phyloP scores from a whole-genome alignment of 2,888 invertebrate genomes.

The Amblyjoppa proteus region DNA sequence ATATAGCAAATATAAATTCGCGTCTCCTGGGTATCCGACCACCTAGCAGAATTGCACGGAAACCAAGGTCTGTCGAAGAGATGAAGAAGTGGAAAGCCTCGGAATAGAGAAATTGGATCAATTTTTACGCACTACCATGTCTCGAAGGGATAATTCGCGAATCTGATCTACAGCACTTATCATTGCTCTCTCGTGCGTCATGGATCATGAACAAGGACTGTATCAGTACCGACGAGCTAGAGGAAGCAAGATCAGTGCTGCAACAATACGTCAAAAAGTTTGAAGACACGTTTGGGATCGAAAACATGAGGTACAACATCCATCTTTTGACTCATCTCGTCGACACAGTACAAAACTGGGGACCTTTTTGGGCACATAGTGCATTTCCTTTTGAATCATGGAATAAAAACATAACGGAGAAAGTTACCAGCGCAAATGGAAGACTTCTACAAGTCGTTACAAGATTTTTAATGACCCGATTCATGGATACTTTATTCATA shows the following conservation, averaged over 20 bases:
- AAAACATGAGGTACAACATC: slow-evolving; percentile 39
- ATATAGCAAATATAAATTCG: slow-evolving; percentile 1
- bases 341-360: slow-evolving; percentile 49
- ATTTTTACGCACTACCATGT: slow-evolving; percentile 37
- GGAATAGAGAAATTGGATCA: slow-evolving; percentile 51
- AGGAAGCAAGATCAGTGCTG: not conserved
- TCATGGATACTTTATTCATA: too few relatives aligned
- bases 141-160: slow-evolving; percentile 41
- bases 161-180: slow-evolving; percentile 24
- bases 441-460: too few relatives aligned
- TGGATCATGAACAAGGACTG: slow-evolving; percentile 28
- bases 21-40: slow-evolving; percentile 21
- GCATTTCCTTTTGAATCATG: too few relatives aligned
- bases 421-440: too few relatives aligned
- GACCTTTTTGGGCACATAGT: too few relatives aligned
- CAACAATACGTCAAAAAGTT: slow-evolving; percentile 7
- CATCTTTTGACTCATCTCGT: slow-evolving; percentile 47
- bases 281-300: slow-evolving; percentile 22
- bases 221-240: slow-evolving; percentile 10
- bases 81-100: slow-evolving; percentile 52
- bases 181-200: slow-evolving; percentile 13
- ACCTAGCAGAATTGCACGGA: slow-evolving; percentile 15
- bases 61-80: slow-evolving; percentile 28
- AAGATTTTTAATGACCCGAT: too few relatives aligned
- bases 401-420: too few relatives aligned